Percentiles rank a stretch among this genome's conserved stretches.
phyloP scores from a whole-genome alignment of 2,888 invertebrate species.

The Pantelozetes paolii region DNA sequence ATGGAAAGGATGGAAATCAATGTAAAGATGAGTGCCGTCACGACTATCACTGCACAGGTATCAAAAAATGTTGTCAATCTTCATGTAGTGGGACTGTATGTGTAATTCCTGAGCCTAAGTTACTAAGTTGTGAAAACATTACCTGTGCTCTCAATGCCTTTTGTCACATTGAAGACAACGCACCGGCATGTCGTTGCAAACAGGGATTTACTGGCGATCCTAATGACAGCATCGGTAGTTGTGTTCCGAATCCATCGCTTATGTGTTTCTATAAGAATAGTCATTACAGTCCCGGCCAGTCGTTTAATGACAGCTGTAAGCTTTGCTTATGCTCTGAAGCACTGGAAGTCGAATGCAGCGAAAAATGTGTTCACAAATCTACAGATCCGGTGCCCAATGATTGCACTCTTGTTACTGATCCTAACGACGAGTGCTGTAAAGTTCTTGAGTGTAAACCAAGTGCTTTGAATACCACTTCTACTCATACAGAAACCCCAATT shows the following conservation, averaged over 20 bases:
- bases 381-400: constrained; percentile 36
- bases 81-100: constrained; percentile 49
- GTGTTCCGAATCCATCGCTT: constrained; percentile 44
- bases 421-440: constrained; percentile 47
- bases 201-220: constrained; percentile 50
- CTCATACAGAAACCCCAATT: not conserved
- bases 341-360: constrained; percentile 50
- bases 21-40: constrained; percentile 47
- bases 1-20: constrained; percentile 7
- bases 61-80: constrained; percentile 48
- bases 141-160: constrained; percentile 50
- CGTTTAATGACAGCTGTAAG: constrained; percentile 51
- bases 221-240: constrained; percentile 49
- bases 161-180: constrained; percentile 46
- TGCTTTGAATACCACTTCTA: not conserved
- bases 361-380: constrained; percentile 38
- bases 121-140: constrained; percentile 33
- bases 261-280: constrained; percentile 51
- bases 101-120: constrained; percentile 39
- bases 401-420: constrained; percentile 45
- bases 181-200: constrained; percentile 46
- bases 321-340: constrained; percentile 51
- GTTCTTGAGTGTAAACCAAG: constrained; percentile 44
- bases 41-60: constrained; percentile 47
- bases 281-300: constrained; percentile 51